Conservation (phyloP, 1,140 invertebrate genomes). For the Aphis gossypii region DNA sequence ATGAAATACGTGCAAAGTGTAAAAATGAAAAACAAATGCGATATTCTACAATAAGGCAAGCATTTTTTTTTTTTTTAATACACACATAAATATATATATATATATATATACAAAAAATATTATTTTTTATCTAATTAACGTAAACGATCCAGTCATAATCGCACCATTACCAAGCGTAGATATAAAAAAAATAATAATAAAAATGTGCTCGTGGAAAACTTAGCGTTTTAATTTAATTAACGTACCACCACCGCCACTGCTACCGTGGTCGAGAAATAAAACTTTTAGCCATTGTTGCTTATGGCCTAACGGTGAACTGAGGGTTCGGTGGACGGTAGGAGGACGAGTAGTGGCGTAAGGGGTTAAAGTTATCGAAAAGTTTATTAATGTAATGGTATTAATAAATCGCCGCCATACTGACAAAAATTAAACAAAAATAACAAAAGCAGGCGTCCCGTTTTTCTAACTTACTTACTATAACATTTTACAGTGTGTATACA, state of each 20-base stretch:
- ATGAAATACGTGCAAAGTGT: not conserved
- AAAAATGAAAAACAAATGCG: not conserved
- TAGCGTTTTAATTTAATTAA: constrained; percentile 40
- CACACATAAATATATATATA: too few relatives aligned
- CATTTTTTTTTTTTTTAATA: not conserved
- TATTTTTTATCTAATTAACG: constrained; percentile 14
- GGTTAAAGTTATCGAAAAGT: constrained; percentile 43
- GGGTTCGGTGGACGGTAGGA: not conserved
- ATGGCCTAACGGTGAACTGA: too few relatives aligned
- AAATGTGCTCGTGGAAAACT: constrained; percentile 4
- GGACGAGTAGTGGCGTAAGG: not conserved
- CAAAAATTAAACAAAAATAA: constrained; percentile 39
- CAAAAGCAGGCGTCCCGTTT: not conserved
- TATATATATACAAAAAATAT: not conserved
- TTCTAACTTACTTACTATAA: not conserved
- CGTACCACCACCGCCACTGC: not conserved
- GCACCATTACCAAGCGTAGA: not conserved
- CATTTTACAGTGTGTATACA: not conserved
- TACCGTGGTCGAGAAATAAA: not conserved
- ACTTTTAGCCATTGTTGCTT: not conserved
- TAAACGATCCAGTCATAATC: constrained; percentile 19
- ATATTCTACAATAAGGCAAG: not conserved
- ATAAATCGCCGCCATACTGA: constrained; percentile 21
- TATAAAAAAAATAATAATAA: not conserved
- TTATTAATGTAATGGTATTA: constrained; percentile 40